phyloP scores from a whole-genome alignment of 2,113 vertebrate genomes.

The Notiomystis cincta region DNA sequence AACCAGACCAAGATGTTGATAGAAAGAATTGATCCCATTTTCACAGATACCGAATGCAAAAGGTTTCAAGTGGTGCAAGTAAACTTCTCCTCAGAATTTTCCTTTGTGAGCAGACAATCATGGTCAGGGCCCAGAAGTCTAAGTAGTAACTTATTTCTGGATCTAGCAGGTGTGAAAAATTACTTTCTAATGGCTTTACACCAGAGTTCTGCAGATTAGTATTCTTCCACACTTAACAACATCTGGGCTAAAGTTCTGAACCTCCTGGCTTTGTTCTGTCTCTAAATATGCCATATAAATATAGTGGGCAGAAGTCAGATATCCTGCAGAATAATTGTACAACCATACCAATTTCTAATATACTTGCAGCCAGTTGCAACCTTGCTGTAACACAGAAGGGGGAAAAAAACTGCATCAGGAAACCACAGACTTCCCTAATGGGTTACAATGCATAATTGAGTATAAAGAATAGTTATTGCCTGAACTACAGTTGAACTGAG shows the following conservation, averaged over 20 bases:
- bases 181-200: background rate
- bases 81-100: background rate
- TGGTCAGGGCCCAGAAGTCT: background rate
- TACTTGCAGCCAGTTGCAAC: conserved; percentile 8
- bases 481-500: conserved; percentile 71
- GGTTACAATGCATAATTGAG: conserved; percentile 65
- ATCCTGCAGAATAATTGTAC: background rate
- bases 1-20: background rate
- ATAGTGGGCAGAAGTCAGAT: background rate
- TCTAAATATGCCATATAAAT: background rate
- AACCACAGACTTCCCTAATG: conserved; percentile 69
- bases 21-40: background rate
- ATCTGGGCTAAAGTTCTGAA: background rate
- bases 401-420: background rate
- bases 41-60: background rate
- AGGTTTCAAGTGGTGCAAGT: background rate
- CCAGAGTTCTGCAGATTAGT: background rate
- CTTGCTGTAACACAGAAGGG: background rate
- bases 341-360: background rate
- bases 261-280: background rate
- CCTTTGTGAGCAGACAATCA: background rate
- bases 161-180: background rate
- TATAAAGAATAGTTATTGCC: conserved; percentile 70
- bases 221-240: background rate
- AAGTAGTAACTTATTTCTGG: background rate